A percentile compares a stretch with the other conserved stretches of the same genome.
Conservation (phyloP, 2,797 vertebrate genomes). For the Pelodytes ibericus region DNA sequence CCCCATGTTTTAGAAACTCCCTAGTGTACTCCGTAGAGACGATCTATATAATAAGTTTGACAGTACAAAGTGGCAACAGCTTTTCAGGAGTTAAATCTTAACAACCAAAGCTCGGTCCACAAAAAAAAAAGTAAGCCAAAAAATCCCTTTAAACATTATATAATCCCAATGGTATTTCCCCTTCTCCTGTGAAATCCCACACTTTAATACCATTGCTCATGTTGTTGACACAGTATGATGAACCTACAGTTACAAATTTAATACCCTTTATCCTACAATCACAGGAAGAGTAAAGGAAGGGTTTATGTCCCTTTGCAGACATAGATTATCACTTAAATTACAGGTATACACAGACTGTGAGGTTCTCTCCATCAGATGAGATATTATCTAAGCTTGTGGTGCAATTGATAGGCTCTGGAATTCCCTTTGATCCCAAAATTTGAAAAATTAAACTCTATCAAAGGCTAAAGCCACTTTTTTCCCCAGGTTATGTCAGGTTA, state of each 20-base stretch:
- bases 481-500: too few species aligned
- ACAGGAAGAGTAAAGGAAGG: slow-evolving; percentile 30
- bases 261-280: slow-evolving; percentile 47
- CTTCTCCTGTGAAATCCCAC: slow-evolving; percentile 32
- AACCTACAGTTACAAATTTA: slow-evolving; percentile 47
- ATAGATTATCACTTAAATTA: slow-evolving; percentile 48
- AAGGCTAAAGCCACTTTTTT: too few species aligned
- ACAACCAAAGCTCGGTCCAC: background rate
- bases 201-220: slow-evolving; percentile 51
- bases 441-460: too few species aligned
- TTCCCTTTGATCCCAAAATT: too few species aligned
- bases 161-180: slow-evolving; percentile 42
- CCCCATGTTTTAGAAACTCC: too few species aligned
- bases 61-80: too few species aligned
- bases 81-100: too few species aligned
- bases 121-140: background rate
- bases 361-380: slow-evolving; percentile 15
- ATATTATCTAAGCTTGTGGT: slow-evolving; percentile 24
- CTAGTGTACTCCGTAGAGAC: too few species aligned
- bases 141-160: slow-evolving; percentile 46
- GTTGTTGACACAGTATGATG: slow-evolving; percentile 52
- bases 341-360: slow-evolving; percentile 26
- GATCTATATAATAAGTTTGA: too few species aligned
- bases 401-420: too few species aligned
- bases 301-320: slow-evolving; percentile 44